Conservation (phyloP, 2,888 invertebrate genomes). For the Drosophila vallismaia region DNA sequence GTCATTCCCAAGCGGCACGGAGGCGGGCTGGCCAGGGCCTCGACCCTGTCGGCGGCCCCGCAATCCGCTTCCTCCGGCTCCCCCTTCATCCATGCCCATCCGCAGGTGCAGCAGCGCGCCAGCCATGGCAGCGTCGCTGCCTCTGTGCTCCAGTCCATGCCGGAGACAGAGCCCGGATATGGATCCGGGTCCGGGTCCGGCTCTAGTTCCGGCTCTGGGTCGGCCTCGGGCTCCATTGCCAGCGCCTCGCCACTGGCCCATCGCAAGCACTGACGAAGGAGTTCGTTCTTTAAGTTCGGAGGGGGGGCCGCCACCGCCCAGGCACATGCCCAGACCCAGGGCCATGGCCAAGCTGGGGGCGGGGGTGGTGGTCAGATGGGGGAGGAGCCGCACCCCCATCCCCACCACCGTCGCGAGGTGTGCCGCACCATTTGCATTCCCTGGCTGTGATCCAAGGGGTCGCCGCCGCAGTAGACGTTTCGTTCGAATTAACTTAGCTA, state of each 20-base stretch:
- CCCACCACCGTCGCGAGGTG: slow-evolving; percentile 69
- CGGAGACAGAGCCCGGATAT: slow-evolving; percentile 48
- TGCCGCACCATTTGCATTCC: slow-evolving; percentile 83
- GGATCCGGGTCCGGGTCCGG: slow-evolving; percentile 45
- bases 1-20: slow-evolving; percentile 83
- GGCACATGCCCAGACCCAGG: not conserved
- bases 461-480: not conserved
- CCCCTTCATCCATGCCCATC: slow-evolving; percentile 22
- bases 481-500: slow-evolving; percentile 5
- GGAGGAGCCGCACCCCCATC: slow-evolving; percentile 73
- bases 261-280: slow-evolving; percentile 84
- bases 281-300: slow-evolving; percentile 81
- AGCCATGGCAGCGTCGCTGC: slow-evolving; percentile 74
- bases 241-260: slow-evolving; percentile 71
- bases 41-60: slow-evolving; percentile 57
- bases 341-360: slow-evolving; percentile 11
- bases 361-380: slow-evolving; percentile 71
- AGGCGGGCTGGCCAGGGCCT: slow-evolving; percentile 77
- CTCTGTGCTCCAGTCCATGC: slow-evolving; percentile 67
- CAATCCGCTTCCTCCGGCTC: slow-evolving; percentile 10
- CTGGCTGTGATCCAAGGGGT: slow-evolving; percentile 75
- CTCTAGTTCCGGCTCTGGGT: slow-evolving; percentile 41
- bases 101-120: slow-evolving; percentile 64
- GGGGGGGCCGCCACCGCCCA: slow-evolving; percentile 36
- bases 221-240: slow-evolving; percentile 53